Base-by-base conservation (phyloP, 2,797 vertebrate genomes). In the Brachyrhaphis roseni region DNA sequence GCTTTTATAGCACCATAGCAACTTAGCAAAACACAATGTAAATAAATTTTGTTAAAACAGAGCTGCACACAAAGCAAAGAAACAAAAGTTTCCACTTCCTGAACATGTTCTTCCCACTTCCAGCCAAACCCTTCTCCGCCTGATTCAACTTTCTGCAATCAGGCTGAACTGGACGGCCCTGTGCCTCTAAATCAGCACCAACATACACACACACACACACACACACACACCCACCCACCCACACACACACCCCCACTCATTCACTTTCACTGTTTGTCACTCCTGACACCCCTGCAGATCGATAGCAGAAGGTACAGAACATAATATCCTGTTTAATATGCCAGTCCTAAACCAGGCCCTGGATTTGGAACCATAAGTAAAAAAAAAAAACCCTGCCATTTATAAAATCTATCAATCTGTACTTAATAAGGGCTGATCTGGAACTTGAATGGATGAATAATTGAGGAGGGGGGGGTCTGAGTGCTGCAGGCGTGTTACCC, bases 271-370 rank as follows among this genome's bases (percentile, higher is more conserved):
- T 45, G 72, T 82, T 80, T 81, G 72, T 87, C 75, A 87, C 79
- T 81, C 86, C 80, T 74, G 77, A 91, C 80, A 83, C 77, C 79
- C 73, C 55, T 15, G 45, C 55, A 7, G 84, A 93, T 91, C 85
- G 4, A 92, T 87, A 62, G 72, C 72, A 81, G 77, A 78, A 79
- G 62, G 71, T 78, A 66, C 75, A 55, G 59, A 55, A 78, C 57
- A 86, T 81, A 87, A 88, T 85, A 86, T 83, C 76, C 82, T 90
- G 74, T 82, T 93, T 89, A 80, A 88, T 82, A 92, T 92, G 86
- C 86, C 8, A 18, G 76, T 75, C 79, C 66, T 66, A 75, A 79
- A 41, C 53, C 78, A 5, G 8, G 20, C 45, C 66, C 72, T 84
- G 79, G 79, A 90, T 91, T 86, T 92, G 82, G 72, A 89, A 84